Evolutionary conservation across 2,888 invertebrate species (phyloP).

Genomic region (Zelleria hepariella): DNA sequence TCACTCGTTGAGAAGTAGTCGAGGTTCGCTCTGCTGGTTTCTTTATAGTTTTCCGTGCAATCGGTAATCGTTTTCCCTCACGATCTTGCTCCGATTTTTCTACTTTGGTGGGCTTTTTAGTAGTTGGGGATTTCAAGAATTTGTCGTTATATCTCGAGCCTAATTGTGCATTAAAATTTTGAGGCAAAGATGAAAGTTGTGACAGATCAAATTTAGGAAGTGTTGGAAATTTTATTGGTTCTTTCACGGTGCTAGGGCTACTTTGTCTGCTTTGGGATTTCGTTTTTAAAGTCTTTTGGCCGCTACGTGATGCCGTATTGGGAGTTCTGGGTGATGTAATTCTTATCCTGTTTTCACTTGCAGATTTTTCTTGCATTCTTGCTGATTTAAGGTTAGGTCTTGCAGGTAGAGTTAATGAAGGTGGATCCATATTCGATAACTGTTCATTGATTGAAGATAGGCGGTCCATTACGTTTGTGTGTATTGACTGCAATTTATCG

Average conservation of each 20-base stretch:
- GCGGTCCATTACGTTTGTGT: constrained; percentile 44
- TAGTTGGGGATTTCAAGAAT: background rate
- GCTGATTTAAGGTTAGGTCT: background rate
- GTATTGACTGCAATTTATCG: constrained; percentile 44
- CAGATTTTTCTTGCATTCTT: background rate
- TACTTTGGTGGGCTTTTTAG: background rate
- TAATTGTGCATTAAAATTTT: background rate
- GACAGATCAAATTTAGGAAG: background rate
- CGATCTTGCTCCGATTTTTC: background rate
- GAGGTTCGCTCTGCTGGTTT: background rate
- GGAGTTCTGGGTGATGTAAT: background rate
- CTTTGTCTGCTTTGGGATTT: background rate
- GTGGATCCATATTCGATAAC: background rate
- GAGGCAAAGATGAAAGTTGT: background rate
- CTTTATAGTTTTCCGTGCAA: background rate
- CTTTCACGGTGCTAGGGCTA: background rate
- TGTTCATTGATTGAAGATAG: constrained; percentile 35
- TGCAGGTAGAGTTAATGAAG: background rate
- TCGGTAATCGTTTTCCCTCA: background rate
- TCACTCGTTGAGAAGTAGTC: background rate
- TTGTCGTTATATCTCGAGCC: background rate
- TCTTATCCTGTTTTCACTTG: background rate
- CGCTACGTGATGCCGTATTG: background rate
- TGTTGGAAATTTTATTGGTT: background rate
- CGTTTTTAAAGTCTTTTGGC: background rate